These are phyloP conservation scores for Leuctra nigra DNA, from an alignment of 2,888 invertebrate species.

Conservation along the genomic window DNA sequence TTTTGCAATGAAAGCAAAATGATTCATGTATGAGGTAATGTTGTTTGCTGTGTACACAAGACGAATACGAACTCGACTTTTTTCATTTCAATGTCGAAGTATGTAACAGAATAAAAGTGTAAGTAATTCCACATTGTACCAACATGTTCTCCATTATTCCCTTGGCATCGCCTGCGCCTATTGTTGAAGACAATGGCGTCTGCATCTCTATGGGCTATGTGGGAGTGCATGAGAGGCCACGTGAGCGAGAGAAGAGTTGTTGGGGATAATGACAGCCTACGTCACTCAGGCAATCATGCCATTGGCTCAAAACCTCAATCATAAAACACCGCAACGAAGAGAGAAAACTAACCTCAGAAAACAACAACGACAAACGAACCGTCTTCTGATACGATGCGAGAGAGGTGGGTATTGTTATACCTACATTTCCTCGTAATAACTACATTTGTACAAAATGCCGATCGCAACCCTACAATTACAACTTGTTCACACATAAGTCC, in stretches of 20 bases:
- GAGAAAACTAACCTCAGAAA: not conserved
- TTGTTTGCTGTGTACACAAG: no score
- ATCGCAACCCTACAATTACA: not conserved
- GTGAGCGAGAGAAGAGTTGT: not conserved
- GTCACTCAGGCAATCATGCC: conserved; percentile 37
- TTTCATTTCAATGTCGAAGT: no score
- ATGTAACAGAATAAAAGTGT: no score
- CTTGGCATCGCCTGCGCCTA: no score
- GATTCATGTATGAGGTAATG: no score
- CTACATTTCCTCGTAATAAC: not conserved
- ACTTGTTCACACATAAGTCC: no score
- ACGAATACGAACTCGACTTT: no score
- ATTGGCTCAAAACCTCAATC: conserved; percentile 13
- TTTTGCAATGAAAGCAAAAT: no score
- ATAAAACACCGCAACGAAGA: conserved; percentile 14
- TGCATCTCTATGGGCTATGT: not conserved
- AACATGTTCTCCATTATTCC: no score
- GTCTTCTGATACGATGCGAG: not conserved
- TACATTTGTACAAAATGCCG: conserved; percentile 6
- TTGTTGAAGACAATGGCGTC: no score
- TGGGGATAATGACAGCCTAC: conserved; percentile 42
- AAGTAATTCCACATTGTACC: no score
- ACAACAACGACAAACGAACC: conserved; percentile 1
- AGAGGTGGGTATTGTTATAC: not conserved
- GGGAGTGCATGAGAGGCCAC: conserved; percentile 2